Evolutionary conservation across 2,797 vertebrate genomes (phyloP), one percentile per base, ranked within the genome.

Genomic region (Limosa lapponica): DNA sequence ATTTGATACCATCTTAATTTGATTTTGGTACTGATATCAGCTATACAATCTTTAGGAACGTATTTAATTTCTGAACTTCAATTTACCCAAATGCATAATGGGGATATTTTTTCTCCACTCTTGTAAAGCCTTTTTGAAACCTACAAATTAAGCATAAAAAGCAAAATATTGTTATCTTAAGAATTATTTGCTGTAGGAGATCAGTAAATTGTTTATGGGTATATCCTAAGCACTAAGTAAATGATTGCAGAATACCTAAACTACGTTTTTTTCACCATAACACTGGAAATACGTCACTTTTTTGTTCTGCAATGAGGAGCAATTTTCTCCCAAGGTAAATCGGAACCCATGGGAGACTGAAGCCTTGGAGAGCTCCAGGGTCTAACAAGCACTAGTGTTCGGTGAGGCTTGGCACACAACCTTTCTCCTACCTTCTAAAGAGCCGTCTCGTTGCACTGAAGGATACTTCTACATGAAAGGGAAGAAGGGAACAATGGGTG

Each of bases 51-150:
- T 67, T 83, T 65, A 44, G n/a, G 25, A 57, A 32, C 44, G 3
- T 36, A 39, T 83, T 84, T 79, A 58, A 43, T 70, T 90, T 91
- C 52, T 87, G 55, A 73, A 44, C 27, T 75, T 91, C 43, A 24
- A 6, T 62, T 89, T 92, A 36, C 48, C 12, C 44, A 32, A 58
- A 37, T 66, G 25, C 36, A 59, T 52, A 66, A 43, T 24, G 27
- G 16, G 6, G 17, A 77, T 72, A 27, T 55, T 75, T 89, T 72
- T 72, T 17, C 32, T 30, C 23, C 48, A 32, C 16, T 49, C 23
- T 19, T 49, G 9, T 72, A 74, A 77, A 51, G 10, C 39, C 17
- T 73, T 80, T 89, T 64, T 4, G 41, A 94, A 82, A 48, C 44
- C 48, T 77, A 12, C 27, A 48, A 10, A 19, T 82, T 18, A 91